Percentiles rank a stretch among this genome's conserved stretches.
phyloP scores from a whole-genome alignment of 2,113 vertebrate genomes.

The Halcyon malimbica region DNA sequence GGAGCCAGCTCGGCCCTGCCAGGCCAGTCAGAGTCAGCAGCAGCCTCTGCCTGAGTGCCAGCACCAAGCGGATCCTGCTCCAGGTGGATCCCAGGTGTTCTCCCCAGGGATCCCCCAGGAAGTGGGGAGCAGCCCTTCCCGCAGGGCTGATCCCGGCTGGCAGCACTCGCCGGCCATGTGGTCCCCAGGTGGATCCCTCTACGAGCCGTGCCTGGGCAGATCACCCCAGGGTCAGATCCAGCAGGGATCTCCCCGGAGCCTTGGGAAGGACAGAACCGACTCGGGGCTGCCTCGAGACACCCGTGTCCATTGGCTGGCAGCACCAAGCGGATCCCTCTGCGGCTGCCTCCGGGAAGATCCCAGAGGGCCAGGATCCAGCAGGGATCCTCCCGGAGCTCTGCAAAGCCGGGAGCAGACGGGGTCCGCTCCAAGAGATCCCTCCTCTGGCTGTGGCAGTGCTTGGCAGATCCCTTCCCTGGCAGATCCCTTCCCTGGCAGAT shows the following conservation, averaged over 20 bases:
- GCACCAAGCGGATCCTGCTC: neutral
- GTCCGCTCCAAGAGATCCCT: neutral
- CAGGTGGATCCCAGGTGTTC: neutral
- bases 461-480: neutral
- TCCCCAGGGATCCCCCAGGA: neutral
- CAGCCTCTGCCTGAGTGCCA: neutral
- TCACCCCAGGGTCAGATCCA: neutral
- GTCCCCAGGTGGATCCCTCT: neutral
- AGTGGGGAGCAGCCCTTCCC: neutral
- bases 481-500: neutral
- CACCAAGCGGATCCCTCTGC: neutral
- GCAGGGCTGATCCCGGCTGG: neutral
- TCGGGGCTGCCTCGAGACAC: neutral
- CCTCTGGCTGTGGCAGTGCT: neutral
- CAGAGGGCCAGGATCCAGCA: neutral
- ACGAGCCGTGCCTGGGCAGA: neutral
- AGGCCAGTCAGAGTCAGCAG: neutral
- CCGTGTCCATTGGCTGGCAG: neutral
- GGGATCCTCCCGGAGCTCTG: neutral
- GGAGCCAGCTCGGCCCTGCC: neutral
- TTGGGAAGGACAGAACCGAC: neutral
- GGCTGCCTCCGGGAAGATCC: neutral
- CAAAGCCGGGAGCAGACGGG: neutral
- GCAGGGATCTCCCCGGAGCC: neutral
- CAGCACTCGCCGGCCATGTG: neutral